These are phyloP conservation scores for human (Homo sapiens) DNA, from an alignment of 2,113 vertebrate genomes.

Conservation along the genomic window DNA sequence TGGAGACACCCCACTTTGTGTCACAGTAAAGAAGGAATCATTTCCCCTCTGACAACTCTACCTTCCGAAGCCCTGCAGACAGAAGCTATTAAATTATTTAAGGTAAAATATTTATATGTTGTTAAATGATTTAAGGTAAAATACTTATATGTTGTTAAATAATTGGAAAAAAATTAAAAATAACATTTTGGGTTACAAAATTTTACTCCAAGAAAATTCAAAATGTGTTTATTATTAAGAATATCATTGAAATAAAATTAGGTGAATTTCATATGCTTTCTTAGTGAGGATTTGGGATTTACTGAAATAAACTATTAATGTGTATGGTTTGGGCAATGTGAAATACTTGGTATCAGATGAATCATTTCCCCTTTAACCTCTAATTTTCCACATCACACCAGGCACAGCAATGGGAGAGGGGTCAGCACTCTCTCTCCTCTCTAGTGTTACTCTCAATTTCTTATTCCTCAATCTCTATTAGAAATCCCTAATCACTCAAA, in stretches of 20 bases:
- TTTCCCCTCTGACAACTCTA: slow-evolving; percentile 94
- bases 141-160: too few species aligned
- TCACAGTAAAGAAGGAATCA: slow-evolving; percentile 96
- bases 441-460: background rate
- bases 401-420: background rate
- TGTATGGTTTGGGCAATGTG: background rate
- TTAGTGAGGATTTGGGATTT: slow-evolving; percentile 20
- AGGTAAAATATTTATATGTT: slow-evolving; percentile 85
- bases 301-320: background rate
- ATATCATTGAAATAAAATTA: slow-evolving; percentile 43
- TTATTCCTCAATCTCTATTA: background rate
- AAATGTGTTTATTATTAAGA: background rate
- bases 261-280: background rate
- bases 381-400: background rate
- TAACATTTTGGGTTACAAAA: background rate
- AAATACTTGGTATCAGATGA: background rate
- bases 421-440: background rate
- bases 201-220: background rate
- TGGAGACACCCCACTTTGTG: slow-evolving; percentile 96
- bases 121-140: background rate
- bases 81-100: slow-evolving; percentile 98
- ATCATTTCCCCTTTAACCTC: background rate
- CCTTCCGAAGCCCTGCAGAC: slow-evolving; percentile 97
- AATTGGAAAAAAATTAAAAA: background rate
- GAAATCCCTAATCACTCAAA: background rate